Evolutionary conservation across 2,113 vertebrate genomes (phyloP).

Genomic region (Picathartes gymnocephalus): DNA sequence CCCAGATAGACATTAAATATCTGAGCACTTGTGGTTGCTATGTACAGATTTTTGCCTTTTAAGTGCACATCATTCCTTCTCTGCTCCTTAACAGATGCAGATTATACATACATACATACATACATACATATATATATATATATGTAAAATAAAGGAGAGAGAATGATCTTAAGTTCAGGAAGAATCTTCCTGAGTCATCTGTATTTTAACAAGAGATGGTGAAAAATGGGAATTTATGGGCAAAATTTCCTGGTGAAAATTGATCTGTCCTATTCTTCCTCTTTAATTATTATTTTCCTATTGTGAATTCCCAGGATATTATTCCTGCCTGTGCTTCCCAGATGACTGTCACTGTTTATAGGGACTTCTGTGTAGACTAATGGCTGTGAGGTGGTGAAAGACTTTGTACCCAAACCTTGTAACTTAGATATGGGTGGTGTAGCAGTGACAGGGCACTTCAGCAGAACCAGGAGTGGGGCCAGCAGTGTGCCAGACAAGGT

Average conservation of each 20-base stretch:
- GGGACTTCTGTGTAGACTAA: neutral
- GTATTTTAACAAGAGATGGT: neutral
- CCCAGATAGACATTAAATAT: neutral
- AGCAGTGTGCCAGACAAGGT: neutral
- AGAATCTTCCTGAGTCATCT: neutral
- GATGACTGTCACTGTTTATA: neutral
- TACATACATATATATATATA: too few relatives aligned
- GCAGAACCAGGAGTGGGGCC: neutral
- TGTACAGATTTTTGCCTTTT: neutral
- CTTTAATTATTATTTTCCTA: neutral
- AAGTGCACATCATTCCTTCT: neutral
- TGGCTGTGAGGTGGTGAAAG: neutral
- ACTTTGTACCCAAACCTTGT: neutral
- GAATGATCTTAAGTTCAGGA: neutral
- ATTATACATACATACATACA: neutral
- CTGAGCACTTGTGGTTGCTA: neutral
- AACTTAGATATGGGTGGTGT: accelerated
- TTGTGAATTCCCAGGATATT: neutral
- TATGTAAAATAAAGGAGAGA: neutral
- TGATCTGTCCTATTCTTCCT: neutral
- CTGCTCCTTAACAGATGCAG: neutral
- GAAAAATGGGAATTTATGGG: neutral
- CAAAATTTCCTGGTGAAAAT: neutral
- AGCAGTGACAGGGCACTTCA: neutral
- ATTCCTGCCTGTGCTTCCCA: neutral